phyloP scores from a whole-genome alignment of 2,113 vertebrate species.

The Chrysochloris asiatica region DNA sequence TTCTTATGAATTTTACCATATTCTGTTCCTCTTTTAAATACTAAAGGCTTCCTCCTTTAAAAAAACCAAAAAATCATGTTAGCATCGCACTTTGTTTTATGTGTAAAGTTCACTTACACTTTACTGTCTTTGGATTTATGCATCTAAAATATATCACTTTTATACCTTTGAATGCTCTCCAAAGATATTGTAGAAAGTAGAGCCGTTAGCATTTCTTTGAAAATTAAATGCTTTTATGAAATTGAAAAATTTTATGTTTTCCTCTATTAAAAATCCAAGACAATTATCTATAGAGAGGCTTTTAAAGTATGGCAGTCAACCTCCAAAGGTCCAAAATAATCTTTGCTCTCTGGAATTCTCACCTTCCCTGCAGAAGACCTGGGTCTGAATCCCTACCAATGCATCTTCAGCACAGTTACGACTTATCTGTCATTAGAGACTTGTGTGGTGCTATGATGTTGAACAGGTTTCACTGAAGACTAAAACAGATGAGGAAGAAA shows the following conservation, averaged over 20 bases:
- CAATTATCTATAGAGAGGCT: background rate
- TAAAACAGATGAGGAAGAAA: background rate
- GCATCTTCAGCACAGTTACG: background rate
- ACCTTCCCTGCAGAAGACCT: background rate
- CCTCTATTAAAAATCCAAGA: slow-evolving; percentile 2
- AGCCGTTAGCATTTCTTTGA: background rate
- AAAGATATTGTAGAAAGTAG: background rate
- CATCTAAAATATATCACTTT: slow-evolving; percentile 15
- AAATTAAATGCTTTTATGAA: background rate
- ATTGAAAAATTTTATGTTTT: background rate
- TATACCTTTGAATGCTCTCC: background rate
- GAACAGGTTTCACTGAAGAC: background rate
- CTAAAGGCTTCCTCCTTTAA: background rate
- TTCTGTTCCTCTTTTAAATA: slow-evolving; percentile 20
- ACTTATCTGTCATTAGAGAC: background rate
- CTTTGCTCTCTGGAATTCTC: background rate
- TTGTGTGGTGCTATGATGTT: background rate
- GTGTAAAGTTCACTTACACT: background rate
- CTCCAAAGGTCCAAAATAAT: background rate
- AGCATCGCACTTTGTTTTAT: background rate
- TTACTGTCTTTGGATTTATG: background rate
- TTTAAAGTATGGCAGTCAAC: background rate
- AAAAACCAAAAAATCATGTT: background rate
- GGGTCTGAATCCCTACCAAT: background rate
- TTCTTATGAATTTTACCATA: background rate